Conservation (phyloP, 2,888 invertebrate genomes). For the Cosmopolites sordidus region DNA sequence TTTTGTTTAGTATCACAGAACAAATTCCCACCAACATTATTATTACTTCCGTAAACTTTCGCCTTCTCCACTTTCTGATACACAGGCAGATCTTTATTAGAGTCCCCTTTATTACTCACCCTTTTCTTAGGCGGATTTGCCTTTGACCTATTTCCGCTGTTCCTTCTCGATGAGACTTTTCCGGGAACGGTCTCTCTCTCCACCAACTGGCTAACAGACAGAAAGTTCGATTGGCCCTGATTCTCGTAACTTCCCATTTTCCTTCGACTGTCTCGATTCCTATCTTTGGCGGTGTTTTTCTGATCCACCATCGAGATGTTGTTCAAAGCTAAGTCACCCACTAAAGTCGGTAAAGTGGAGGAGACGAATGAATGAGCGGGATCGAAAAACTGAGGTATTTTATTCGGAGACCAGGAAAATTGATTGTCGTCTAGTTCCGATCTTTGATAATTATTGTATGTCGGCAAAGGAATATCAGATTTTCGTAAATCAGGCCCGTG, state of each 20-base stretch:
- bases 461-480: slow-evolving; percentile 32
- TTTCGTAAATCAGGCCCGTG: slow-evolving; percentile 4
- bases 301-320: slow-evolving; percentile 38
- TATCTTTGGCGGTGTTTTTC: slow-evolving; percentile 37
- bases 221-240: slow-evolving; percentile 50
- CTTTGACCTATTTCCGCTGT: slow-evolving; percentile 37
- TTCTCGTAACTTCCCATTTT: slow-evolving; percentile 26
- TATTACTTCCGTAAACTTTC: slow-evolving; percentile 5
- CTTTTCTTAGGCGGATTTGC: slow-evolving; percentile 19
- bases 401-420: slow-evolving; percentile 57
- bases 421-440: slow-evolving; percentile 48
- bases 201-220: slow-evolving; percentile 63
- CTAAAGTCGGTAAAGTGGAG: slow-evolving; percentile 57
- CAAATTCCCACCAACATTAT: background rate
- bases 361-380: slow-evolving; percentile 46
- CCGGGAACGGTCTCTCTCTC: slow-evolving; percentile 42
- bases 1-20: slow-evolving; percentile 28
- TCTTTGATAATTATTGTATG: slow-evolving; percentile 36
- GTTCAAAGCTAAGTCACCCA: slow-evolving; percentile 57
- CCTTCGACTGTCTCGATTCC: slow-evolving; percentile 26
- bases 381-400: slow-evolving; percentile 48
- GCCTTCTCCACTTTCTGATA: slow-evolving; percentile 18
- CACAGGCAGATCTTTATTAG: slow-evolving; percentile 4
- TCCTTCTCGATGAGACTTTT: slow-evolving; percentile 37
- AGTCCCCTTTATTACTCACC: slow-evolving; percentile 20